Conservation (phyloP, 2,888 invertebrate species). For the Saturnia japonica region DNA sequence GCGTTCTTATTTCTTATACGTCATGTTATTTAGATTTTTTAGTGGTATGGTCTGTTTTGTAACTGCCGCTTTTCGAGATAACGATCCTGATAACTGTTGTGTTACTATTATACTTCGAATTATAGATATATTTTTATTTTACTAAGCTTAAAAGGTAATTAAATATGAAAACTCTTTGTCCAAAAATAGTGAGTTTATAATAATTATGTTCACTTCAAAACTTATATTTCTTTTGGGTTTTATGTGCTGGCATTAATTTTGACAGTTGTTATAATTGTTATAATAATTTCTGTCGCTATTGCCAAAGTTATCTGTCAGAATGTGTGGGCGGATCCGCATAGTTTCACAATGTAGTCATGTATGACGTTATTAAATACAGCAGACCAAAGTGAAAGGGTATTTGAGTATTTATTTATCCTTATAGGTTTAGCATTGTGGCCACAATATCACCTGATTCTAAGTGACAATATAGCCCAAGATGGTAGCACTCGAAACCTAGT, state of each 20-base stretch:
- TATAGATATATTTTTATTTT: background rate
- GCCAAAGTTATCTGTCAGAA: slow-evolving; percentile 2
- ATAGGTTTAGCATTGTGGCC: no score
- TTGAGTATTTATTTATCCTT: no score
- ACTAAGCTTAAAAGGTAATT: background rate
- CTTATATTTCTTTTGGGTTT: background rate
- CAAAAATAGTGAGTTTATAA: background rate
- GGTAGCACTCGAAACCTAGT: no score
- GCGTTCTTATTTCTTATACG: slow-evolving; percentile 31
- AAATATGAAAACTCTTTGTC: background rate
- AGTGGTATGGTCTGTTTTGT: slow-evolving; percentile 11
- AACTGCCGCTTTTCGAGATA: background rate
- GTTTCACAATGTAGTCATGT: slow-evolving; percentile 13
- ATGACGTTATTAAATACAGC: background rate
- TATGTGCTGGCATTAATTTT: background rate
- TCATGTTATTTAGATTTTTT: slow-evolving; percentile 39
- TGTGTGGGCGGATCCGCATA: slow-evolving; percentile 14
- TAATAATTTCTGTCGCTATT: slow-evolving; percentile 3
- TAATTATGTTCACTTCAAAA: background rate
- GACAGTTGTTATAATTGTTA: slow-evolving; percentile 1
- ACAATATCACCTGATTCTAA: no score
- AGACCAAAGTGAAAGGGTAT: background rate
- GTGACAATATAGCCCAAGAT: no score
- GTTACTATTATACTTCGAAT: background rate
- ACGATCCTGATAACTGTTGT: background rate